Evolutionary conservation across 2,113 vertebrate genomes (phyloP), one percentile per base, ranked within the genome.

Genomic region (Oreochromis spilurus): DNA sequence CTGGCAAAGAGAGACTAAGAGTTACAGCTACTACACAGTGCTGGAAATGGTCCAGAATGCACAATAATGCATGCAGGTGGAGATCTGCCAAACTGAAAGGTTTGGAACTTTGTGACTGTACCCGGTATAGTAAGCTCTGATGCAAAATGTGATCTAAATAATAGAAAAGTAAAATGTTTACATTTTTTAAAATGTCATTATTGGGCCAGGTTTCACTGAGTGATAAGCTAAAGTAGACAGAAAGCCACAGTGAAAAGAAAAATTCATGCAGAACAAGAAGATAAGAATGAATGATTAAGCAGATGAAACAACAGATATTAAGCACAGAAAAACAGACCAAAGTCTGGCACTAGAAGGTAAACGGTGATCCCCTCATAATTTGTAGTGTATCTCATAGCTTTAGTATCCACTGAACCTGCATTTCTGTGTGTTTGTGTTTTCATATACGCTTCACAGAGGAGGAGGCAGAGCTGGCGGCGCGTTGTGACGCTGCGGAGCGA

Each of bases 401-500:
- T 36, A 21, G 17, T 31, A 50, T 52, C 43, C 57, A 62, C 8
- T 21, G 13, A 79, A 48, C 24, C 50, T 65, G 11, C 14, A 26
- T 16, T 7, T 55, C 21, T 43, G 34, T 45, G 52, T 54, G 31
- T 19, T 24, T 84, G 36, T 87, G 52, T 87, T 38, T 43, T 34
- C 14, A 16, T 83, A 16, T 85, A 14, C 79, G 54, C 86, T 72
- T 85, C 29, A 48, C 84, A 81, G 95, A 94, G 19, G 96, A 97
- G 78, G 97, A 98, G 89, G 96, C 90, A 53, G 96, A 97, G 88
- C 95, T 98, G 79, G 97, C 96, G 79, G 95, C 94, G 40, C 97
- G 96, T 40, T 97, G 97, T 87, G 95, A 96, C 58, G 96, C 92
- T 2, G 96, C 97, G 50, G 97, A 97, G 93, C 95, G 94, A 3